Evolutionary conservation across 1,140 invertebrate species (phyloP), one percentile per base, ranked within the genome.

Genomic region (Nylanderia fulva): DNA sequence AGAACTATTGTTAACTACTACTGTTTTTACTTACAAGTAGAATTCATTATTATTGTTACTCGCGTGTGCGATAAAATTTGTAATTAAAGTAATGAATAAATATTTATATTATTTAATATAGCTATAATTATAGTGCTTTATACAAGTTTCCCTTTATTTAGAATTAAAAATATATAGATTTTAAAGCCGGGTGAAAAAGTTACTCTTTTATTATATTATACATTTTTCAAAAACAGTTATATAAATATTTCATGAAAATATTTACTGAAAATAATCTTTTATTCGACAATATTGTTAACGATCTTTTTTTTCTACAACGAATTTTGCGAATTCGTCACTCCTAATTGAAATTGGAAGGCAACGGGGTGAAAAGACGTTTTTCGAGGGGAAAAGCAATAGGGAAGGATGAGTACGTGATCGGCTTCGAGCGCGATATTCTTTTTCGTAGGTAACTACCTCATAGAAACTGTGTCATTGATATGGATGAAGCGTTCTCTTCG

Each of bases 1-100:
- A 68, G 13, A 48, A 48, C 15, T 85, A 86, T 85, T 56, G 58
- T 85, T 85, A 86, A 87, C 11, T 56, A 88, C 84, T 74, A n/a
- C 13, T 64, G 64, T 90, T 87, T 83, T 79, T 77, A 86, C 36
- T 90, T 48, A 85, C 66, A 82, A 77, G 42, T 88, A 86, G 69
- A 18, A 82, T 54, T 88, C 88, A 90, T 86, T 88, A 71, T 82
- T 33, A 63, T 77, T 64, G 86, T 88, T 90, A 84, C 18, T 77
- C 21, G 85, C 83, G 39, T 58, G 48, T 21, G 29, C 54, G 56
- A n/a, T n/a, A n/a, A n/a, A n/a, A n/a, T 90, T 88, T 88, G 56
- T 88, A 90, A 88, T n/a, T 90, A 90, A 90, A 90, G 71, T 45
- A 72, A 72, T 82, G n/a, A 82, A 82, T 11, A 82, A 18, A 58